These are phyloP conservation scores for Acholoe squamosa DNA, from an alignment of 2,888 invertebrate species.

Conservation along the genomic window DNA sequence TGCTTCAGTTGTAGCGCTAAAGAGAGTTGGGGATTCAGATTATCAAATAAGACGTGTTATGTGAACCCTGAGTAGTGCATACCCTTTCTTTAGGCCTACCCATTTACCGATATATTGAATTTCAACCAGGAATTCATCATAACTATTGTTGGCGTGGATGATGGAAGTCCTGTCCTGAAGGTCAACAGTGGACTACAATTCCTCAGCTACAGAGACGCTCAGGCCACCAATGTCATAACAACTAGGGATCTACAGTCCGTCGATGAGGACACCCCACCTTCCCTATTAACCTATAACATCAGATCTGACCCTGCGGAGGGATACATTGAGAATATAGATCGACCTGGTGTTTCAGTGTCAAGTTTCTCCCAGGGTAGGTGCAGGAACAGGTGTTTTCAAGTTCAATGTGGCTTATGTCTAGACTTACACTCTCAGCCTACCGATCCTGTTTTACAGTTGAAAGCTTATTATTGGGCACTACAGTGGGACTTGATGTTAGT, in stretches of 20 bases:
- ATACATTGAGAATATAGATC: conserved; percentile 74
- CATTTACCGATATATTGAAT: no score
- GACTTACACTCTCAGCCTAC: no score
- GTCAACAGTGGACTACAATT: conserved; percentile 79
- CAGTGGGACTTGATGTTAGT: no score
- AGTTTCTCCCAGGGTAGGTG: conserved; percentile 76
- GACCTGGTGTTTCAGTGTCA: conserved; percentile 71
- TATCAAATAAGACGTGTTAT: no score
- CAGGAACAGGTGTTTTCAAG: neutral
- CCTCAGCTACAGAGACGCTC: conserved; percentile 73
- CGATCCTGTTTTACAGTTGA: no score
- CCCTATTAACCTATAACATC: conserved; percentile 75
- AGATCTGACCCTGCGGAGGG: conserved; percentile 76
- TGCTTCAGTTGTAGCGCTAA: no score
- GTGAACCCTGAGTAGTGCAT: no score
- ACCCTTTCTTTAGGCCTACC: no score
- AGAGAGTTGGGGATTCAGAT: no score
- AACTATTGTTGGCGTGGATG: conserved; percentile 78
- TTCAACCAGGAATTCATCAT: conserved; percentile 76
- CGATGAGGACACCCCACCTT: conserved; percentile 76
- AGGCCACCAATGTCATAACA: conserved; percentile 76
- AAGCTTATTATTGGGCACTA: no score
- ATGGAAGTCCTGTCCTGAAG: conserved; percentile 79
- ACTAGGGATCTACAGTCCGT: conserved; percentile 74
- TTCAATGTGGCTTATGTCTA: no score